These are phyloP conservation scores for Gymnobelideus leadbeateri DNA, from an alignment of 2,113 vertebrate genomes.

Conservation along the genomic window DNA sequence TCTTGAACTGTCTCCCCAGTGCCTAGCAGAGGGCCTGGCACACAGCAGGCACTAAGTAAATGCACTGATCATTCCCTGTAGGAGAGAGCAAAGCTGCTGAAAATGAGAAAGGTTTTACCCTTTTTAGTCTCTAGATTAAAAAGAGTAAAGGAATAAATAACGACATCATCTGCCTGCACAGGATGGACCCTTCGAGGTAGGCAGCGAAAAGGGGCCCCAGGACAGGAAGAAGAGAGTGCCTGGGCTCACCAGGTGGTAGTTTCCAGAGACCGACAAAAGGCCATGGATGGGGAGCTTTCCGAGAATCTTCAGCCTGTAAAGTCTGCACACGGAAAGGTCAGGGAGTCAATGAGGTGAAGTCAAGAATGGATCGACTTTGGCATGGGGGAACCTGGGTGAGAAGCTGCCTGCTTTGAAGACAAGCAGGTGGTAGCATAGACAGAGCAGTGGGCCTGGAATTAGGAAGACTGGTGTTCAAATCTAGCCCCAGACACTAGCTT, in stretches of 20 bases:
- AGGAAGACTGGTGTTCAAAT: too few species aligned
- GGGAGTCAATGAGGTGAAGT: background rate
- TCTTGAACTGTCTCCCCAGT: background rate
- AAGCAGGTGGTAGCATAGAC: background rate
- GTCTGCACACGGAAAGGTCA: background rate
- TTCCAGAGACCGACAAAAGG: background rate
- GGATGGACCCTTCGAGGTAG: background rate
- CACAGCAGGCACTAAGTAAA: background rate
- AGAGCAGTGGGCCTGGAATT: too few species aligned
- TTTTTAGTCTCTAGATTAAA: background rate
- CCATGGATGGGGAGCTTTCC: background rate
- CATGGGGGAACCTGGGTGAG: too few species aligned
- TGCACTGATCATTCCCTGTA: background rate
- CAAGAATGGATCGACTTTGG: background rate
- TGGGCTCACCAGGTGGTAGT: background rate
- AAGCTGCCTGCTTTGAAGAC: background rate
- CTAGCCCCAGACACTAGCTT: too few species aligned
- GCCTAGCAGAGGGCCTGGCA: background rate
- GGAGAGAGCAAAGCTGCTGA: background rate
- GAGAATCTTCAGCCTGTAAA: background rate
- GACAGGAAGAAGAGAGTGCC: background rate
- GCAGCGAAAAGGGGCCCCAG: background rate
- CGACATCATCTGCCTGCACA: background rate
- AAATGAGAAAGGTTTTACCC: background rate
- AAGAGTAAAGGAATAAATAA: background rate